phyloP scores from a whole-genome alignment of 1,140 invertebrate genomes.

The Acromyrmex charruanus region DNA sequence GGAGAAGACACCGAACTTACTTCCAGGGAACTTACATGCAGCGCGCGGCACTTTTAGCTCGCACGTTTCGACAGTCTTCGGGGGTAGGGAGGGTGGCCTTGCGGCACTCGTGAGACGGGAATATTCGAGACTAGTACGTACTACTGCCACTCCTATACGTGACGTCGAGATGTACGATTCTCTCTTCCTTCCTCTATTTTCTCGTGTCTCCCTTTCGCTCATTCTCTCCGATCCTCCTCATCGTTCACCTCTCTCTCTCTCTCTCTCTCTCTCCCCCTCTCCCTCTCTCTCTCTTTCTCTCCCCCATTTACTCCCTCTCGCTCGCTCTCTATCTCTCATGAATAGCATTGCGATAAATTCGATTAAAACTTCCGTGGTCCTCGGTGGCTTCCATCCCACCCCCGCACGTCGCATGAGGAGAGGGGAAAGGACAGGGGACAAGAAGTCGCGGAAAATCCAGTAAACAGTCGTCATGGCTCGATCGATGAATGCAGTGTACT shows the following conservation, averaged over 20 bases:
- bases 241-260: neutral
- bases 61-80: constrained; percentile 78
- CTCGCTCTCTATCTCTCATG: constrained; percentile 81
- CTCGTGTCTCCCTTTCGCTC: constrained; percentile 41
- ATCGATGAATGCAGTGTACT: constrained; percentile 64
- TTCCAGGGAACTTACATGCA: constrained; percentile 82
- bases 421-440: constrained; percentile 58
- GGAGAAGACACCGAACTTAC: constrained; percentile 81
- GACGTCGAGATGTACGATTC: constrained; percentile 84
- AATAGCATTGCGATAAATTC: constrained; percentile 86
- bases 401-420: constrained; percentile 30
- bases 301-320: constrained; percentile 70
- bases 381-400: constrained; percentile 70
- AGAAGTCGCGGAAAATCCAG: constrained; percentile 72
- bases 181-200: constrained; percentile 32
- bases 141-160: constrained; percentile 78
- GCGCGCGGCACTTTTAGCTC: constrained; percentile 82
- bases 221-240: constrained; percentile 35
- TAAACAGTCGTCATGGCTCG: constrained; percentile 72
- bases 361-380: constrained; percentile 85
- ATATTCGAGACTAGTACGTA: constrained; percentile 56
- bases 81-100: constrained; percentile 62
- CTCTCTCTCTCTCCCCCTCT: too few relatives aligned
- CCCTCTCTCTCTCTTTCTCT: neutral
- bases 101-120: constrained; percentile 61